Evolutionary conservation across 2,797 vertebrate genomes (phyloP).

Genomic region (Anableps anableps): DNA sequence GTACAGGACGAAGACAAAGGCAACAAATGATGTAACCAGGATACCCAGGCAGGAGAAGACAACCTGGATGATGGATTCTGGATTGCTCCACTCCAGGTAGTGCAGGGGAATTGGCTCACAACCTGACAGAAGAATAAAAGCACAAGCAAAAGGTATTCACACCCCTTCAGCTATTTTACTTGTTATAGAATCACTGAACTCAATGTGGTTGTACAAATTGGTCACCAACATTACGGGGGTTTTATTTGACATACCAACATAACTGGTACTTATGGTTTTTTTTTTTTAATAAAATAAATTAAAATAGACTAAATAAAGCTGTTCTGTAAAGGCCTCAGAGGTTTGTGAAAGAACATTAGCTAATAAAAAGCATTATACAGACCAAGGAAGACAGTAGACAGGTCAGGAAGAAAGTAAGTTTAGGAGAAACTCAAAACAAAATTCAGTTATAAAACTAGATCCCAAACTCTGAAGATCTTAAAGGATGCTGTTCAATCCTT

Average conservation of each 20-base stretch:
- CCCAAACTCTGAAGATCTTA: not conserved
- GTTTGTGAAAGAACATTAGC: not conserved
- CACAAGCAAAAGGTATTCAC: not conserved
- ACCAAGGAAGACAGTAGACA: not conserved
- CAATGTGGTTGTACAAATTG: not conserved
- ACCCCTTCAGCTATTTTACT: not conserved
- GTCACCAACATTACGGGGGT: not conserved
- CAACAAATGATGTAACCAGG: slow-evolving; percentile 94
- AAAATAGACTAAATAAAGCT: not conserved
- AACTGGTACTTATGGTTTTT: not conserved
- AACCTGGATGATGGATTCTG: slow-evolving; percentile 95
- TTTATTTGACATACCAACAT: not conserved
- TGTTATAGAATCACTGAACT: not conserved
- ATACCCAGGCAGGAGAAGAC: slow-evolving; percentile 96
- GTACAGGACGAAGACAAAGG: slow-evolving; percentile 94
- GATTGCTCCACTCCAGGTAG: slow-evolving; percentile 95
- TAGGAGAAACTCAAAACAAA: not conserved
- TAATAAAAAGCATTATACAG: not conserved
- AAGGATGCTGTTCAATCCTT: not conserved
- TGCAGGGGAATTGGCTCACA: slow-evolving; percentile 90
- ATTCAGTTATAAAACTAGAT: not conserved
- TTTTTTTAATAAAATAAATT: not conserved
- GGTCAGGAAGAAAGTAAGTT: not conserved
- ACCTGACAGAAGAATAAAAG: slow-evolving; percentile 74
- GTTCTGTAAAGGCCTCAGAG: not conserved